Evolutionary conservation across 2,797 vertebrate species (phyloP).

Genomic region (Poecile montanus): DNA sequence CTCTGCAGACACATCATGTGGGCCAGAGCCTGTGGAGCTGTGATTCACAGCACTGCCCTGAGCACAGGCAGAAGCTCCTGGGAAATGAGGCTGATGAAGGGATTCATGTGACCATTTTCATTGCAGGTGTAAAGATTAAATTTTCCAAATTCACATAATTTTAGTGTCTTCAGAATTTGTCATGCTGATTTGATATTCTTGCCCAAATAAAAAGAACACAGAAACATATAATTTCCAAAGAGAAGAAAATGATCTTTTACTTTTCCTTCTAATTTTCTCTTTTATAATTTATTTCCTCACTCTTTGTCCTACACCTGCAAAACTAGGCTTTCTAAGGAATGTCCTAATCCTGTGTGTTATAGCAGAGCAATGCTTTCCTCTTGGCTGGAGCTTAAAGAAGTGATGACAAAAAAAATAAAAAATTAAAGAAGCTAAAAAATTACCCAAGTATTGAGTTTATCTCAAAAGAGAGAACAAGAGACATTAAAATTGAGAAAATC

Average conservation of each 20-base stretch:
- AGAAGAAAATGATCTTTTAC: not conserved
- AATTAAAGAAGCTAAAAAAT: not conserved
- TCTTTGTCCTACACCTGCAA: not conserved
- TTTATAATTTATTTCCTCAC: not conserved
- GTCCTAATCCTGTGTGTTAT: not conserved
- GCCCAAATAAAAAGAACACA: not conserved
- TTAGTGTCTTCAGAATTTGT: not conserved
- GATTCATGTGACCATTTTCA: not conserved
- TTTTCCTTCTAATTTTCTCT: not conserved
- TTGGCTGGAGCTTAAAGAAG: not conserved
- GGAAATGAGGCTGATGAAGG: rapidly evolving
- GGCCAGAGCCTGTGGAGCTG: not conserved
- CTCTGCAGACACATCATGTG: not conserved
- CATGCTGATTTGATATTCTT: not conserved
- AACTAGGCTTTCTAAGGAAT: not conserved
- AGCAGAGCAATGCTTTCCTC: not conserved
- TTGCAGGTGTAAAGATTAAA: not conserved
- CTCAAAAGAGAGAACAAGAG: not conserved
- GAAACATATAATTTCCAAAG: not conserved
- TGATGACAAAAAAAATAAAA: not conserved
- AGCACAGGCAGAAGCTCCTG: not conserved
- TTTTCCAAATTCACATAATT: not conserved
- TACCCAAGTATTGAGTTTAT: not conserved
- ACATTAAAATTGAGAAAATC: not conserved
- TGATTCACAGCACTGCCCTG: not conserved